Base-by-base conservation (phyloP, 2,888 invertebrate species). In the Elegia similella region DNA sequence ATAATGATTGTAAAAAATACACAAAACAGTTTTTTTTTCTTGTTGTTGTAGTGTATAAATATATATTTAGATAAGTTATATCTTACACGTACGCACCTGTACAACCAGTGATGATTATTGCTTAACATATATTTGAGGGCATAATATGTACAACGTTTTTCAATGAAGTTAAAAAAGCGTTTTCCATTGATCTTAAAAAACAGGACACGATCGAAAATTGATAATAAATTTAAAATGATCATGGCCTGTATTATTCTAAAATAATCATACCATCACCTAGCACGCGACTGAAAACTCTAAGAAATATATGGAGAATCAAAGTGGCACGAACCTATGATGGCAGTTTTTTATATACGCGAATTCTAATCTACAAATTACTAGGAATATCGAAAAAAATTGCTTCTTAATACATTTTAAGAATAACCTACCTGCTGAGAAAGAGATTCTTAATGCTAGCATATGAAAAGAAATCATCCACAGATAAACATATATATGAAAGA, bases 1-100 rank as follows among this genome's bases (percentile, higher is more conserved):
- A 75, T 67, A n/a, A 2, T 8, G 10, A 38, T 38, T 12, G n/a
- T 12, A 10, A 34, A 38, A 34, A 38, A 38, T 38, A 12, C 38
- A 38, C n/a, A n/a, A 3, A 38, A 38, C 38, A 12, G 8, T 6
- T 12, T 38, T 38, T 6, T n/a, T n/a, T n/a, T n/a, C n/a, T n/a
- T n/a, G n/a, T n/a, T 38, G 38, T 38, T 38, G 10, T 12, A 12
- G 38, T 12, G n/a, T 38, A 38, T n/a, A 38, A 38, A 38, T 38
- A 38, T 3, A 34, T 34, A 34, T 10, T 34, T 38, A 38, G n/a
- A 12, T 34, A 12, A 38, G 1, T 12, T 38, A 38, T 38, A 38
- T 38, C 12, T 38, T 38, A 38, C 38, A 38, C 12, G n/a, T 38
- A 38, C 12, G 38, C 10, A 34, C 34, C 34, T 34, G 34, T 34